Base-by-base conservation (phyloP, 2,888 invertebrate genomes). In the Strigamia maritima region DNA sequence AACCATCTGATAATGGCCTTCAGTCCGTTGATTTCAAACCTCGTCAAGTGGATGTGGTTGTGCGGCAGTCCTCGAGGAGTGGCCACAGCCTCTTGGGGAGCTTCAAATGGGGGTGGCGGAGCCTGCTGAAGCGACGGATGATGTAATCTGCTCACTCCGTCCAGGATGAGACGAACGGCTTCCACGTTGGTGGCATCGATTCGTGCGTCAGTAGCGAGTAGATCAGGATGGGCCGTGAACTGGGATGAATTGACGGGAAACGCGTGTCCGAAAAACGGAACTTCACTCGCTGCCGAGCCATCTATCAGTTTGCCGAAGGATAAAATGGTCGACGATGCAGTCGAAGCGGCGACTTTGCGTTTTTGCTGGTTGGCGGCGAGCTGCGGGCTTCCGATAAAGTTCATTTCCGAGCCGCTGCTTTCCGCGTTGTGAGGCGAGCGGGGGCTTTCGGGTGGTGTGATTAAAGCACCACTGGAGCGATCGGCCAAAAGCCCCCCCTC, bases 1-100 rank as follows among this genome's bases (percentile, higher is more conserved):
- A 98, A 88, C 87, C 94, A 97, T 90, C 94, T 92, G 24, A 97
- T 94, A 82, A 98, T 94, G 78, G 94, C 94, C 83, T 88, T 88
- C 44, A 88, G 83, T 6, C 88, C 88, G 81, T 87, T 86, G 24
- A 88, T 83, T 82, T 88, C 88, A 89, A 91, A 87, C 28, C 83
- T 83, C 31, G 85, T 86, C 31, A 86, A 81, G 78, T 86, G 85
- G 28, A 85, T 82, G 81, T 84, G 84, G n/a, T 60, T 54, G 28
- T 79, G 70, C 2, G 77, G 77, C 24, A 28, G 74, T 8, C 40
- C 77, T 14, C 77, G 44, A 22, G 79, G 74, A 19, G 77, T 38
- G 22, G 77, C 22, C 40, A 77, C 24, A 19, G 44, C 26, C 24
- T 19, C 77, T 35, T 19, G 22, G 24, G 77, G 26, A 40, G 77